phyloP scores from a whole-genome alignment of 2,113 vertebrate species.

The Pholis gunnellus region DNA sequence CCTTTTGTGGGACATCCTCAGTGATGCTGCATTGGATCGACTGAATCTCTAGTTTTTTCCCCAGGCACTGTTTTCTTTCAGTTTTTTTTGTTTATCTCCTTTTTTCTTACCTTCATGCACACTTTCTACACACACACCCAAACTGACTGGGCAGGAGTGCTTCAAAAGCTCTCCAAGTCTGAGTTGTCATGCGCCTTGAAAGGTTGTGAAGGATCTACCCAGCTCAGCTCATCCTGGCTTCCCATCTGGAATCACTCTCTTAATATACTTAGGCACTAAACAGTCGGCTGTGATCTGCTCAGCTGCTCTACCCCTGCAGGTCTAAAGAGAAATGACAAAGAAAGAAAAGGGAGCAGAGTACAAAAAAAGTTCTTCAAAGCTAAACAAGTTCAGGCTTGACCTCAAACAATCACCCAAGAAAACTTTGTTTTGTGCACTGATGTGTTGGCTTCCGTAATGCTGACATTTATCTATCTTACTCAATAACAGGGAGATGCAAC shows the following conservation, averaged over 20 bases:
- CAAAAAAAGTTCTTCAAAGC: background rate
- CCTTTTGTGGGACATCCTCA: slow-evolving; percentile 38
- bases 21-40: slow-evolving; percentile 22
- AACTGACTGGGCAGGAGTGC: slow-evolving; percentile 13
- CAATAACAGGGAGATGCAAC: background rate
- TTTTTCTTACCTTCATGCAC: background rate
- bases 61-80: background rate
- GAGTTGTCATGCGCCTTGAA: slow-evolving; percentile 30
- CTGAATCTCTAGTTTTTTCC: slow-evolving; percentile 25
- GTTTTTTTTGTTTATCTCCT: background rate
- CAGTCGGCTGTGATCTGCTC: slow-evolving; percentile 1
- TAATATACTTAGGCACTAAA: background rate
- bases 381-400: background rate
- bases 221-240: slow-evolving; percentile 35
- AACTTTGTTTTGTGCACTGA: background rate
- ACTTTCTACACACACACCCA: slow-evolving; percentile 12
- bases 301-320: slow-evolving; percentile 49
- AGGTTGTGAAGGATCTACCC: slow-evolving; percentile 51
- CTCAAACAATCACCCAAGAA: background rate
- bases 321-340: slow-evolving; percentile 20
- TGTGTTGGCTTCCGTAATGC: background rate
- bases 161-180: slow-evolving; percentile 1
- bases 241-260: slow-evolving; percentile 68
- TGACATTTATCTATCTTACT: background rate
- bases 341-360: background rate